Conservation (phyloP, 2,888 invertebrate species). For the Cosmorhoe ocellata region DNA sequence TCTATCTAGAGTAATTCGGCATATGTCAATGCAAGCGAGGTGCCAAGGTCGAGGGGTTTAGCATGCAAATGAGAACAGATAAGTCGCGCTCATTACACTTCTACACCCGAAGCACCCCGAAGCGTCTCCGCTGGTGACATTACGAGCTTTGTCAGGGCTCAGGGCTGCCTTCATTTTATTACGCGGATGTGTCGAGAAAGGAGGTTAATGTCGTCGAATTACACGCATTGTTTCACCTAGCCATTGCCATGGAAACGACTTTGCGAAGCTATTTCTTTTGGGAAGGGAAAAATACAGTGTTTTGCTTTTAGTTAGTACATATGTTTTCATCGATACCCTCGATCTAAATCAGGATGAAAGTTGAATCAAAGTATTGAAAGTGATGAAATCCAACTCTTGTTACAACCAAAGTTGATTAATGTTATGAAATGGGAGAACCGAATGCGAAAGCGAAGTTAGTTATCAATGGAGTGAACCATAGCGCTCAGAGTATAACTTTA, state of each 20-base stretch:
- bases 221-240: constrained; percentile 73
- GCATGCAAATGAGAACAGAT: constrained; percentile 77
- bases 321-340: not conserved
- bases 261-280: constrained; percentile 37
- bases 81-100: constrained; percentile 75
- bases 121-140: constrained; percentile 59
- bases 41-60: constrained; percentile 76
- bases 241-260: constrained; percentile 61
- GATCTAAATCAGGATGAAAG: not conserved
- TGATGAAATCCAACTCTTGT: not conserved
- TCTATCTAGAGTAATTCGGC: constrained; percentile 42
- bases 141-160: constrained; percentile 63
- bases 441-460: constrained; percentile 38
- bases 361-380: not conserved
- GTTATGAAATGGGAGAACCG: constrained; percentile 18
- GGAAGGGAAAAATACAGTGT: constrained; percentile 25
- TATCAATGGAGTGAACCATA: constrained; percentile 51
- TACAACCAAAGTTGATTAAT: constrained; percentile 17
- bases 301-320: constrained; percentile 23
- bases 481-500: constrained; percentile 62
- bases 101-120: constrained; percentile 50
- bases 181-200: constrained; percentile 70
- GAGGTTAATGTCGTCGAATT: constrained; percentile 74
- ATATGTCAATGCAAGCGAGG: constrained; percentile 59
- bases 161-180: constrained; percentile 71